Evolutionary conservation across 1,140 invertebrate genomes (phyloP).

Genomic region (Bicyclus anynana): DNA sequence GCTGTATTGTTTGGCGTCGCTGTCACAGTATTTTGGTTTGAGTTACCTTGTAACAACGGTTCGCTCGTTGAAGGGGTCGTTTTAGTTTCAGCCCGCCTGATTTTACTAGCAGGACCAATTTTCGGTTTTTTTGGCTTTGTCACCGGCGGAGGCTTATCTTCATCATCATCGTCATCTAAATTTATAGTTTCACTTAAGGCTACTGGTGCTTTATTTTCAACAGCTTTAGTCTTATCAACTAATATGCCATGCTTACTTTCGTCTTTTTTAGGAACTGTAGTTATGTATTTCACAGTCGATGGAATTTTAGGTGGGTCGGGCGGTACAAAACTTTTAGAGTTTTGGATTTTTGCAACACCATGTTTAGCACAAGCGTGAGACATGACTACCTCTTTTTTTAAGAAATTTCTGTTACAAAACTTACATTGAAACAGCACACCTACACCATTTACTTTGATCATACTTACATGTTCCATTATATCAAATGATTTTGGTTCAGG

Average conservation of each 20-base stretch:
- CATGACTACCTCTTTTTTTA: conserved; percentile 61
- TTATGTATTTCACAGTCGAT: conserved; percentile 63
- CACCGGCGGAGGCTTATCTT: conserved; percentile 21
- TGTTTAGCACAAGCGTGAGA: conserved; percentile 65
- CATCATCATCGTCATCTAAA: conserved; percentile 31
- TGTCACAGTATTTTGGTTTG: neutral
- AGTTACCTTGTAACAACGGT: neutral
- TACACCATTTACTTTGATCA: conserved; percentile 67
- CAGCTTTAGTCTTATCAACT: neutral
- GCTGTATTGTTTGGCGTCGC: neutral
- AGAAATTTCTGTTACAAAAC: conserved; percentile 66
- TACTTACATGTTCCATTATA: conserved; percentile 66
- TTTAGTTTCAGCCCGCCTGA: conserved; percentile 29
- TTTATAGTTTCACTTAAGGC: conserved; percentile 26
- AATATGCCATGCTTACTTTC: neutral
- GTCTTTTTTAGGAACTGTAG: conserved; percentile 30
- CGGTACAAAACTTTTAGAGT: conserved; percentile 28
- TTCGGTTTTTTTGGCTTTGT: conserved; percentile 45
- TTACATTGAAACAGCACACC: conserved; percentile 65
- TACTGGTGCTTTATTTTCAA: conserved; percentile 11
- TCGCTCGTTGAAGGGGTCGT: conserved; percentile 9
- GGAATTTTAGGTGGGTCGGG: conserved; percentile 50
- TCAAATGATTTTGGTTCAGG: conserved; percentile 34
- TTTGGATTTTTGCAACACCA: conserved; percentile 45
- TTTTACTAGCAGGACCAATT: conserved; percentile 61